These are phyloP conservation scores for Halcyon smyrnensis DNA, from an alignment of 2,797 vertebrate genomes.

Conservation along the genomic window DNA sequence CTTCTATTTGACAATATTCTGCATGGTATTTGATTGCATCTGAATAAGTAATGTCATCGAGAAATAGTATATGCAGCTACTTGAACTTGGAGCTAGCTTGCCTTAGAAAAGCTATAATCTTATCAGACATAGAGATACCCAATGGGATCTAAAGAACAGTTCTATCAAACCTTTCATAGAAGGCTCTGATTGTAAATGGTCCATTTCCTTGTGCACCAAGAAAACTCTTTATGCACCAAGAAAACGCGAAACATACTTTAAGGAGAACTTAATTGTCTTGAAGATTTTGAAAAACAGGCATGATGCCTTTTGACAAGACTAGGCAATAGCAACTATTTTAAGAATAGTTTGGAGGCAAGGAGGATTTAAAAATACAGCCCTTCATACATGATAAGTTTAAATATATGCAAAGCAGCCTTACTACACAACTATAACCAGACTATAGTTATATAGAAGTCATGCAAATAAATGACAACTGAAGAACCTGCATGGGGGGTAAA, in stretches of 20 bases:
- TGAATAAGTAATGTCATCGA: constrained; percentile 55
- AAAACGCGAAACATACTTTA: background rate
- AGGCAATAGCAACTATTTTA: constrained; percentile 7
- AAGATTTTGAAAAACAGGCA: constrained; percentile 1
- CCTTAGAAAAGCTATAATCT: background rate
- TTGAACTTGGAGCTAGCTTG: constrained; percentile 30
- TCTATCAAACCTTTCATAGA: constrained; percentile 19
- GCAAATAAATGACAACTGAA: background rate
- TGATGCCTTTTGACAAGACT: constrained; percentile 15
- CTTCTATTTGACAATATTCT: constrained; percentile 44
- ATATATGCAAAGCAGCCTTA: constrained; percentile 23
- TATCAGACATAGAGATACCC: background rate
- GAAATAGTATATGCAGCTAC: constrained; percentile 9
- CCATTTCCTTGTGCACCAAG: background rate
- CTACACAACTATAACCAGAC: background rate
- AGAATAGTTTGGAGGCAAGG: background rate
- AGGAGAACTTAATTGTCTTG: constrained; percentile 10
- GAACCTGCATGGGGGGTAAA: background rate
- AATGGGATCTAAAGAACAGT: background rate
- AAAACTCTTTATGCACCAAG: background rate
- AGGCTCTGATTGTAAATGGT: constrained; percentile 16
- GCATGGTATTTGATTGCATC: constrained; percentile 62
- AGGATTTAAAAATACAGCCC: constrained; percentile 20
- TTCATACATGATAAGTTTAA: background rate
- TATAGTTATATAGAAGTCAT: background rate